Evolutionary conservation across 1,140 invertebrate genomes (phyloP).

Genomic region (Cecropterus lyciades): DNA sequence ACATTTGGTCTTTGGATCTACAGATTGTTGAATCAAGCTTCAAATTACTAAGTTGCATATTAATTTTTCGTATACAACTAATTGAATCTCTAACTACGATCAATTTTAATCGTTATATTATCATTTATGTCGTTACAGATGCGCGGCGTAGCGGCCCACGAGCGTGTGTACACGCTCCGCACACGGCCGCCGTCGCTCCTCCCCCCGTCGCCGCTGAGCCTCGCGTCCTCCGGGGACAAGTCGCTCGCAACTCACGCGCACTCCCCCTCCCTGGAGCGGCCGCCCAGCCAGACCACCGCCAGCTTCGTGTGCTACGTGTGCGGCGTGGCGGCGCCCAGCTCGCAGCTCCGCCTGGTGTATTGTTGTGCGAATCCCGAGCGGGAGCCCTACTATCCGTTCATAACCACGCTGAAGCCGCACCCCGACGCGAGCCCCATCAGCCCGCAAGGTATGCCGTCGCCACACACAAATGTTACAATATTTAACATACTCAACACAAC

Average conservation of each 20-base stretch:
- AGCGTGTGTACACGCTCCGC: constrained; percentile 91
- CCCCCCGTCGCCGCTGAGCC: constrained; percentile 76
- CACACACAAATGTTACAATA: too few relatives aligned
- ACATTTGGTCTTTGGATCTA: too few relatives aligned
- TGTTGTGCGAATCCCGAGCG: constrained; percentile 93
- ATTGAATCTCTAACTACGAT: too few relatives aligned
- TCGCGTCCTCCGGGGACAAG: constrained; percentile 71
- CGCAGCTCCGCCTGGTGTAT: constrained; percentile 91
- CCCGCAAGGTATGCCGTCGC: constrained; percentile 65
- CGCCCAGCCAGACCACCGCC: constrained; percentile 84
- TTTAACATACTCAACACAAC: too few relatives aligned
- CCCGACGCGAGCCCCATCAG: constrained; percentile 92
- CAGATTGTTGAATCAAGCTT: too few relatives aligned
- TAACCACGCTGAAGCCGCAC: constrained; percentile 90
- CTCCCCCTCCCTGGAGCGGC: constrained; percentile 68
- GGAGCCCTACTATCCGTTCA: constrained; percentile 95
- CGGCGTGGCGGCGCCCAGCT: constrained; percentile 90
- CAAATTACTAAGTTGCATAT: too few relatives aligned
- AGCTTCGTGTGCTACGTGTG: constrained; percentile 96
- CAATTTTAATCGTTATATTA: too few relatives aligned
- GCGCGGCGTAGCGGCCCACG: constrained; percentile 89
- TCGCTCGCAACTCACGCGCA: constrained; percentile 64
- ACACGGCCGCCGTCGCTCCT: constrained; percentile 87
- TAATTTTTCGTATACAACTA: too few relatives aligned
- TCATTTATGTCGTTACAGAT: too few relatives aligned